Evolutionary conservation across 2,888 invertebrate species (phyloP), one percentile per base, ranked within the genome.

Genomic region (Phyllotreta striolata): DNA sequence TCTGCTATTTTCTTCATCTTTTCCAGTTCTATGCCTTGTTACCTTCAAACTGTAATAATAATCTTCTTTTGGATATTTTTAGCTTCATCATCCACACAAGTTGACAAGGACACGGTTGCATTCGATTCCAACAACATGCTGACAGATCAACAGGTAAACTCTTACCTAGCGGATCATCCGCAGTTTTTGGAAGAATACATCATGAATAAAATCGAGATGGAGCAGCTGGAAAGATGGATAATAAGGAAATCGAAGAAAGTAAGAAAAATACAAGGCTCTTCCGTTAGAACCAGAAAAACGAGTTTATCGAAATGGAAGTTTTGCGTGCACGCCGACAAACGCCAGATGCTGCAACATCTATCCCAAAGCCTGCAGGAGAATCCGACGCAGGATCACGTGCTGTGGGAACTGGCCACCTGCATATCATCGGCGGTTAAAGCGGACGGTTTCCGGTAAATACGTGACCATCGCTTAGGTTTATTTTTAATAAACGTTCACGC

Each of bases 181-280:
- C 86, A 87, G 7, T 88, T 89, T 74, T 81, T 91, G 69, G 90
- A 91, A 68, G 80, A 84, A 1, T 89, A 87, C 75, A 83, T 91
- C 6, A 80, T 85, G 73, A 84, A 88, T 14, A 85, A 87, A 64
- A 84, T 91, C 10, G 85, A 87, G 54, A 76, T 86, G 59, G 88
- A 89, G 64, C 85, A 86, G 55, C 73, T 91, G 56, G 88, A 90
- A 77, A 81, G 86, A 60, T 91, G 91, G 90, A 83, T 89, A 69
- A 84, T 85, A 14, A 82, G 85, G 52, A 81, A 84, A 63, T 85
- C 85, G 3, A 85, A 85, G 72, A 79, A 84, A 46, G 77, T 83
- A 41, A 83, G 83, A 71, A 84, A 83, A 73, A 77, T 79, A 49
- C 75, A 76, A 46, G 74, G 77, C n/a, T 66, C 74, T 58, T 72